These are phyloP conservation scores for Drosophila borborema DNA, from an alignment of 2,888 invertebrate species.

Conservation along the genomic window DNA sequence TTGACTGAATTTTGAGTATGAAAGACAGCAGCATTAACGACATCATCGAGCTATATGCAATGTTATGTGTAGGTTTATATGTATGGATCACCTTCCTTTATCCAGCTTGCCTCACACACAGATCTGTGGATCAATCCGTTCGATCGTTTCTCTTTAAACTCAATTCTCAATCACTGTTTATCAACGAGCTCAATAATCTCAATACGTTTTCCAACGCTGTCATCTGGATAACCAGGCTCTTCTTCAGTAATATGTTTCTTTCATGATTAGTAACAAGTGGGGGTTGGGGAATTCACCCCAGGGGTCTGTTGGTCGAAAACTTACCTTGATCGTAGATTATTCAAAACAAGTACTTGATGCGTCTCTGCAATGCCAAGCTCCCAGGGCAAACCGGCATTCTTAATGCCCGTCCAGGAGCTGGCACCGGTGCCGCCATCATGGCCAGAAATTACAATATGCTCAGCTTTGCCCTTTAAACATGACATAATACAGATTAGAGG, in stretches of 20 bases:
- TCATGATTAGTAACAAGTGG: constrained; percentile 81
- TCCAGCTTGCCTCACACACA: constrained; percentile 19
- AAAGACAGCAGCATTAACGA: constrained; percentile 22
- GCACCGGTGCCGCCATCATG: constrained; percentile 99
- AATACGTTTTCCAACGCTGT: constrained; percentile 79
- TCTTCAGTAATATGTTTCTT: constrained; percentile 83
- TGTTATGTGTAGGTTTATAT: constrained; percentile 28
- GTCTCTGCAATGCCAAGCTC: constrained; percentile 99
- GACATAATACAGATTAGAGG: neutral
- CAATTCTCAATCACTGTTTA: constrained; percentile 42
- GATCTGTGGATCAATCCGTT: constrained; percentile 23
- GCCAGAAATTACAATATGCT: constrained; percentile 99
- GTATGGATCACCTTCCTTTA: constrained; percentile 29
- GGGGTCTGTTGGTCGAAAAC: constrained; percentile 66
- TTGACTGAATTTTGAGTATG: constrained; percentile 19
- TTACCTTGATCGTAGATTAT: constrained; percentile 92
- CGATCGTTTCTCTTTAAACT: constrained; percentile 21
- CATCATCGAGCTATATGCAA: constrained; percentile 28
- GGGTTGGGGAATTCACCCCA: constrained; percentile 53
- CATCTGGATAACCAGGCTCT: constrained; percentile 85
- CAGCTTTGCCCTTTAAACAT: constrained; percentile 93
- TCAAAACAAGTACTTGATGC: constrained; percentile 97
- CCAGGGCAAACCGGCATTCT: constrained; percentile 99
- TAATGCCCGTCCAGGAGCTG: constrained; percentile 99
- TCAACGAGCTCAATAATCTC: constrained; percentile 36